phyloP scores from a whole-genome alignment of 2,113 vertebrate genomes.

The Hiodon tergisus region DNA sequence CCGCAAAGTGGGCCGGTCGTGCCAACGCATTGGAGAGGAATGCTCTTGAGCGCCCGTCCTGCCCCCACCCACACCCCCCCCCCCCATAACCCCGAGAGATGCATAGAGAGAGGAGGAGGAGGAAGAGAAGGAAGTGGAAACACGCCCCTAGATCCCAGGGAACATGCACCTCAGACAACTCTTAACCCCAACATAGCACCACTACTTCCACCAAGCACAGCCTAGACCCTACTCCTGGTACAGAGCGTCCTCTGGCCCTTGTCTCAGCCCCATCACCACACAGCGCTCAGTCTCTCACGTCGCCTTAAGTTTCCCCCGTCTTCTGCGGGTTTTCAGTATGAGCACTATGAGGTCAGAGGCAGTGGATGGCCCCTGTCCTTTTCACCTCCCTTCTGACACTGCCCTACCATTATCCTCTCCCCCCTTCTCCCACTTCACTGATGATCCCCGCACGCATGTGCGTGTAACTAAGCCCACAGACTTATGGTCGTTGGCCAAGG shows the following conservation, averaged over 20 bases:
- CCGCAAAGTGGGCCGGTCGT: conserved; percentile 97
- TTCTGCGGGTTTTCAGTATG: conserved; percentile 22
- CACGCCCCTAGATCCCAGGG: conserved; percentile 42
- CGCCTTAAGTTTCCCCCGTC: conserved; percentile 33
- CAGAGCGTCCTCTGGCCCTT: conserved; percentile 7
- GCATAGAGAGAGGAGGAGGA: conserved; percentile 28
- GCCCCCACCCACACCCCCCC: conserved; percentile 1
- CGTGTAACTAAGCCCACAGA: background rate
- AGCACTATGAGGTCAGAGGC: conserved; percentile 19
- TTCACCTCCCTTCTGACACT: conserved; percentile 39
- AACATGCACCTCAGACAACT: conserved; percentile 41
- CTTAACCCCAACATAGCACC: conserved; percentile 44
- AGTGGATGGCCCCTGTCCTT: background rate
- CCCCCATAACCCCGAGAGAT: conserved; percentile 11
- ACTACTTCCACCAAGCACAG: conserved; percentile 10
- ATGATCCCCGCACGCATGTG: background rate
- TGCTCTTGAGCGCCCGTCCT: conserved; percentile 78
- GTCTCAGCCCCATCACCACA: background rate
- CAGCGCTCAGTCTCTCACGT: background rate
- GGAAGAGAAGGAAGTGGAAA: conserved; percentile 22
- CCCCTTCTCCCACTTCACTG: conserved; percentile 36
- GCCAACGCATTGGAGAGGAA: conserved; percentile 97
- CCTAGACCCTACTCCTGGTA: background rate
- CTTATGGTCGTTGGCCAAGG: background rate
- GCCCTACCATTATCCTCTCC: conserved; percentile 45